Evolutionary conservation across 2,113 vertebrate genomes (phyloP), one percentile per base, ranked within the genome.

Genomic region (Blennius ocellaris): DNA sequence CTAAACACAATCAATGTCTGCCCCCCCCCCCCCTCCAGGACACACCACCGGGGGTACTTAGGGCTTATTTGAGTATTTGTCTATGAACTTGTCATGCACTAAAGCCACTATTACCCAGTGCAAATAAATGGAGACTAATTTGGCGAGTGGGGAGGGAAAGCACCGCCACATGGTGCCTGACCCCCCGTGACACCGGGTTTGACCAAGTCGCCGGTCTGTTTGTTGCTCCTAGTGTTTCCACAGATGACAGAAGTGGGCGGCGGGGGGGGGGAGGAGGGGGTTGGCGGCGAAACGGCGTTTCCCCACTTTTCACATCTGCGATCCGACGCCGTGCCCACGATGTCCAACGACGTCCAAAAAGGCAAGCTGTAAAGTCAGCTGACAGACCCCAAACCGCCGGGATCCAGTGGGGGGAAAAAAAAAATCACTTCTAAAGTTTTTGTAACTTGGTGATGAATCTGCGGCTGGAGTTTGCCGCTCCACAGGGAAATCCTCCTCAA

Each of bases 91-190:
- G 87, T 90, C 90, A 92, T 45, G 65, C 69, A 66, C 84, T 48
- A 41, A 76, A 87, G 77, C 78, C 39, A 63, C 87, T 83, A 85
- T 90, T 87, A 90, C 73, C 67, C 78, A 88, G 88, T 74, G 84
- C 63, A 92, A 94, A 94, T 92, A 93, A 94, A 93, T 93, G 78
- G 57, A 86, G 76, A 78, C 84, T 92, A 86, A 93, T 92, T 93
- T 87, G 67, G 67, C 48, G 57, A 84, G 79, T 76, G 86, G 58
- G 80, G 45, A 73, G 78, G 51, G 56, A 90, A 90, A 84, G 85
- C 60, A 65, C 72, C 78, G 50, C 77, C 92, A 93, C 93, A 93
- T 92, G 92, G 92, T 65, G 21, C 40, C 6, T 89, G 87, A 93
- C 92, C 93, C 93, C 73, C 69, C 3, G 12, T 59, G 87, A 89